A percentile compares a stretch with the other conserved stretches of the same genome.
These are phyloP conservation scores for Capitella teleta DNA, from an alignment of 1,140 invertebrate species.

Conservation along the genomic window DNA sequence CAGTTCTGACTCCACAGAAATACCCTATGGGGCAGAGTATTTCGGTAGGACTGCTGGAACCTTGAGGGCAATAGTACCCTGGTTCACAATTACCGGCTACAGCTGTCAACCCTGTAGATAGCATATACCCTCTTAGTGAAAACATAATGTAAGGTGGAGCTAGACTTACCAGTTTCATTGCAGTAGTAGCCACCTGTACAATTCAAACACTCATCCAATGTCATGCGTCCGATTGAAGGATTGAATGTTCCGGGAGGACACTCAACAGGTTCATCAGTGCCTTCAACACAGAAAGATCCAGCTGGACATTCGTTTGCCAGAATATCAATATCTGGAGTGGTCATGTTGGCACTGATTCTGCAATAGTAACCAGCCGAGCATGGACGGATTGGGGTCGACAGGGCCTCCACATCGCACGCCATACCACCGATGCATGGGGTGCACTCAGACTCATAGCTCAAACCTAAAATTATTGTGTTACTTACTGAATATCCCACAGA, in stretches of 20 bases:
- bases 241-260: conserved; percentile 28
- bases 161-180: conserved; percentile 17
- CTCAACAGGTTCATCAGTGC: conserved; percentile 15
- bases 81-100: conserved; percentile 7
- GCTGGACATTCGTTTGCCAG: conserved; percentile 21
- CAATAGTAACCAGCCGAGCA: conserved; percentile 34
- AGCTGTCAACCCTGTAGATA: conserved; percentile 6
- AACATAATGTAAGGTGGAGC: background rate
- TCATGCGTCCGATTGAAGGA: conserved; percentile 23
- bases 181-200: conserved; percentile 38
- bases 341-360: conserved; percentile 20
- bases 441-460: conserved; percentile 21
- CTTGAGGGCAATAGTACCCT: conserved; percentile 28
- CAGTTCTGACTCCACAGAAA: conserved; percentile 25
- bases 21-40: conserved; percentile 24
- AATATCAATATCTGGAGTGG: conserved; percentile 26
- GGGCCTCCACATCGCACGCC: conserved; percentile 30
- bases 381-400: conserved; percentile 24
- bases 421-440: conserved; percentile 27
- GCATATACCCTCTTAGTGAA: background rate
- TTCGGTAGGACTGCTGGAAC: conserved; percentile 19
- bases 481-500: background rate
- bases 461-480: conserved; percentile 15
- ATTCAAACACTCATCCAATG: conserved; percentile 24
- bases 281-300: conserved; percentile 28